Conservation (phyloP, 2,797 vertebrate genomes). For the Hipposideros larvatus region DNA sequence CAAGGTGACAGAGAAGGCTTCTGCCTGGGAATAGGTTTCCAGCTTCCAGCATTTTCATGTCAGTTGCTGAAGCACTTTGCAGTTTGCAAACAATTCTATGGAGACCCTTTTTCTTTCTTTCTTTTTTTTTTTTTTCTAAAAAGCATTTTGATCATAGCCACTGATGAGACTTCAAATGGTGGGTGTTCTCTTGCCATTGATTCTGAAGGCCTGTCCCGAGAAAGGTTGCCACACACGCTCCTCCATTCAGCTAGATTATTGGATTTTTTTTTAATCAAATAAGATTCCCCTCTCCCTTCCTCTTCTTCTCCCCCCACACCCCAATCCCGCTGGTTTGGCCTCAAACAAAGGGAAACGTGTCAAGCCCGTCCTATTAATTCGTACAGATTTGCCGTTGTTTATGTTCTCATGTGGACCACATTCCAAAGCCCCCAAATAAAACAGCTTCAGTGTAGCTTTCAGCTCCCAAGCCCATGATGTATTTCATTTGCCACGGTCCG, state of each 20-base stretch:
- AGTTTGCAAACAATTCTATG: conserved; percentile 93
- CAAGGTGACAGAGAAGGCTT: conserved; percentile 95
- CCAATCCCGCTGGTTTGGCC: conserved; percentile 78
- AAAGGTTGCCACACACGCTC: neutral
- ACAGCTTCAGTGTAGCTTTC: conserved; percentile 90
- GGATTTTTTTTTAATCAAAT: conserved; percentile 82
- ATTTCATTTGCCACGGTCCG: conserved; percentile 96
- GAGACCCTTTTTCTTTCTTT: conserved; percentile 86
- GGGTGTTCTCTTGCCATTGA: conserved; percentile 89
- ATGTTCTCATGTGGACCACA: conserved; percentile 83
- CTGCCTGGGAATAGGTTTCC: conserved; percentile 92
- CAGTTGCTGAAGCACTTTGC: conserved; percentile 93
- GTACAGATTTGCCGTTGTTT: conserved; percentile 83
- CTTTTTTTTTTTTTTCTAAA: neutral
- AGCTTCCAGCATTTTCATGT: conserved; percentile 93
- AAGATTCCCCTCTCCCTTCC: conserved; percentile 64
- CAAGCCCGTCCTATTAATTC: conserved; percentile 84
- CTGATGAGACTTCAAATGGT: conserved; percentile 88
- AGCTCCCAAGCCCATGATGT: conserved; percentile 93
- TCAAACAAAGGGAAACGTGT: conserved; percentile 83
- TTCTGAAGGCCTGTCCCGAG: conserved; percentile 77
- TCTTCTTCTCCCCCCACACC: conserved; percentile 18
- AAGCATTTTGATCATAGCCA: conserved; percentile 90
- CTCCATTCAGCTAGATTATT: conserved; percentile 66
- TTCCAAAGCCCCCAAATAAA: conserved; percentile 83